Evolutionary conservation across 1,140 invertebrate genomes (phyloP), one percentile per base, ranked within the genome.

Genomic region (Leptinotarsa lineolata): DNA sequence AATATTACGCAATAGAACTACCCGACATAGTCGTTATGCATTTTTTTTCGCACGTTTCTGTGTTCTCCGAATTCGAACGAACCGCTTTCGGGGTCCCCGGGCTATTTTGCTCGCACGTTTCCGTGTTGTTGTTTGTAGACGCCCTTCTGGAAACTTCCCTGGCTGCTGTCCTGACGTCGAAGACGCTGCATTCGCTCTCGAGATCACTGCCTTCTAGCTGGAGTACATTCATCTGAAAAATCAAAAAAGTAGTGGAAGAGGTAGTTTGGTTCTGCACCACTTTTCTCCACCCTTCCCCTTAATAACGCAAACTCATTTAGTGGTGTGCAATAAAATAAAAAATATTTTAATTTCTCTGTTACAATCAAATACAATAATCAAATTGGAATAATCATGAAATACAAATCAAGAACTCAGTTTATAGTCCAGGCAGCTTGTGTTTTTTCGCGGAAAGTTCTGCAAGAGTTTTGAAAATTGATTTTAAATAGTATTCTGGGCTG

Each of bases 1-100:
- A 72, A 78, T 78, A 82, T 90, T 89, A 91, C 87, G 89, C 89
- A 85, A 91, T 90, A 80, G 89, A 90, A 85, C 87, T 90, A 71
- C 89, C 89, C 77, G 89, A 90, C 89, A 90, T 90, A 71, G 89
- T 91, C 75, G 89, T 90, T 45, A 85, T 83, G 70, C 83, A 84
- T 21, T 82, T 83, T 65, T 84, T 84, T 72, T 85, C 83, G 77
- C 83, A 85, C 11, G 81, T 79, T 68, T 85, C 83, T 15, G 83
- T 84, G 67, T 83, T 85, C 72, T 85, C 83, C 61, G 83, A 84
- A 72, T 79, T 85, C 12, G 81, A 83, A 24, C 83, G 77, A 24
- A 85, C 83, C 3, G 83, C 82, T 74, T 85, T 85, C 16, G 82
- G 78, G 11, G 78, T 81, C 48, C 77, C 77, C 20, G 79, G 78